Conservation (phyloP, 2,113 vertebrate genomes). For the Eclectus roratus region DNA sequence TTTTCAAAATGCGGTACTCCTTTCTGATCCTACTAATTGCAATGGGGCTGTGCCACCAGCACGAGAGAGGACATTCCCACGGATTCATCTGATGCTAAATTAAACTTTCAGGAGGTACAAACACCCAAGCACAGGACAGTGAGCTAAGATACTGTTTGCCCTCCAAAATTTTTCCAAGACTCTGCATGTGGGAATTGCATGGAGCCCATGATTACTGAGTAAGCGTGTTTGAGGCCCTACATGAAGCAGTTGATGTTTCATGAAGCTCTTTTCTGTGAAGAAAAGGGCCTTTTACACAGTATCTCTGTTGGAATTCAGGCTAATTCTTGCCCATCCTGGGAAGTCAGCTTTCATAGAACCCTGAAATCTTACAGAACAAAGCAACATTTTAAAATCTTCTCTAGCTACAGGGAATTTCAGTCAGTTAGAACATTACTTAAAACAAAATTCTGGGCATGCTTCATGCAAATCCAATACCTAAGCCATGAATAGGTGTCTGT, state of each 20-base stretch:
- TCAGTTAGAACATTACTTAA: neutral
- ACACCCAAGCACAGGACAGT: neutral
- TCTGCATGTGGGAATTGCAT: neutral
- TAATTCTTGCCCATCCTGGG: neutral
- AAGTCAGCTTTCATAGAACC: neutral
- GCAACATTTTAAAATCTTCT: neutral
- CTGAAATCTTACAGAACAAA: neutral
- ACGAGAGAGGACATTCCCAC: neutral
- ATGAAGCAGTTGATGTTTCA: rapidly evolving
- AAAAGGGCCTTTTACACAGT: neutral
- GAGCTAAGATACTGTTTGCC: neutral
- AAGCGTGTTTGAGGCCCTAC: neutral
- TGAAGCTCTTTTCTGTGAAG: neutral
- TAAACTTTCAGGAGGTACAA: neutral
- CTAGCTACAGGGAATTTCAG: neutral
- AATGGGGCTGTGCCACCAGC: neutral
- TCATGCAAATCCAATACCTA: neutral
- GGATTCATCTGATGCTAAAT: neutral
- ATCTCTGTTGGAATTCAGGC: neutral
- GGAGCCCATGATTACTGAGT: neutral
- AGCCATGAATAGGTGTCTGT: neutral
- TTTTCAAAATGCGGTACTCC: rapidly evolving
- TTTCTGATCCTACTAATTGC: neutral
- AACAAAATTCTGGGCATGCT: neutral
- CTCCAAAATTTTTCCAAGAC: neutral